Percentiles rank a stretch among this genome's conserved stretches.
phyloP scores from a whole-genome alignment of 2,888 invertebrate species.

The Stenurella melanura region DNA sequence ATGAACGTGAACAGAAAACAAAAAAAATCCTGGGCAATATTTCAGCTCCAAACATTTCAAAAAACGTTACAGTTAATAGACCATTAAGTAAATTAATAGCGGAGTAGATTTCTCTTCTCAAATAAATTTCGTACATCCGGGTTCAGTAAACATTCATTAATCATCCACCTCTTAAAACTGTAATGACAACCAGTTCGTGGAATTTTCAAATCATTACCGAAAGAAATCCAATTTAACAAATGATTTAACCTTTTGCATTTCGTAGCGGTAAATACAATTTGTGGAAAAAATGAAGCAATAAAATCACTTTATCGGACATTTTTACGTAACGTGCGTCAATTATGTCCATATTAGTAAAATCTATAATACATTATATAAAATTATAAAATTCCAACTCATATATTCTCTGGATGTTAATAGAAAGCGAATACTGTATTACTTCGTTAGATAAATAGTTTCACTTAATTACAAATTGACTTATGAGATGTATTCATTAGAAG shows the following conservation, averaged over 20 bases:
- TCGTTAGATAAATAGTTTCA: not conserved
- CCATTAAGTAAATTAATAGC: constrained; percentile 36
- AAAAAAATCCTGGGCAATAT: not conserved
- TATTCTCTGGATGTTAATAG: not conserved
- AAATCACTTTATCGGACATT: not conserved
- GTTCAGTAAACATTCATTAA: constrained; percentile 31
- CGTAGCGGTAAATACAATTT: constrained; percentile 10
- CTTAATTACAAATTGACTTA: not conserved
- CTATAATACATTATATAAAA: not conserved
- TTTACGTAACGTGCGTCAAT: not conserved
- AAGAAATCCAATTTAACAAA: not conserved
- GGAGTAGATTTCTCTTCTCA: constrained; percentile 33
- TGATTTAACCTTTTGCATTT: constrained; percentile 7
- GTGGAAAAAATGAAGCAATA: not conserved
- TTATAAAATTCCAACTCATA: not conserved
- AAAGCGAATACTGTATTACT: not conserved
- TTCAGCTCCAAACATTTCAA: constrained; percentile 9
- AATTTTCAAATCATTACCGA: constrained; percentile 18
- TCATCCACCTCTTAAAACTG: constrained; percentile 24
- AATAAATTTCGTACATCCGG: constrained; percentile 35
- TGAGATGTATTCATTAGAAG: not conserved
- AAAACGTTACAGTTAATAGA: constrained; percentile 32
- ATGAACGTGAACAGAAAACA: not conserved
- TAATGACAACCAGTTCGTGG: constrained; percentile 28
- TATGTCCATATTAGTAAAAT: not conserved